These are phyloP conservation scores for Thrips palmi DNA, from an alignment of 1,140 invertebrate genomes.

Conservation along the genomic window DNA sequence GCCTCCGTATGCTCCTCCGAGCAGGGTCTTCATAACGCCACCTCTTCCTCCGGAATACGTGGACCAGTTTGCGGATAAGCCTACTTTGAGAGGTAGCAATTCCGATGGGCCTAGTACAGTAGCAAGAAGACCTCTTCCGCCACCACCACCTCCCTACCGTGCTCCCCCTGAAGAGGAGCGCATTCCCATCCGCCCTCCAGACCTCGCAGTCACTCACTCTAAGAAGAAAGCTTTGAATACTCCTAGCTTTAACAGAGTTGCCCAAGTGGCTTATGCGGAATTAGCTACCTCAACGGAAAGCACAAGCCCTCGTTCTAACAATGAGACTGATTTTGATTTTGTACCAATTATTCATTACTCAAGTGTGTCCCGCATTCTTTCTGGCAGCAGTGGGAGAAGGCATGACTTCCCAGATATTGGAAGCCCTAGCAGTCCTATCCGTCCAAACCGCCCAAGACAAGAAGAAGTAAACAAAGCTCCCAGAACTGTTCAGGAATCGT, in stretches of 20 bases:
- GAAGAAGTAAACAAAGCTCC: not conserved
- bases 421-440: not conserved
- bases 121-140: constrained; percentile 25
- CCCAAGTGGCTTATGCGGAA: constrained; percentile 16
- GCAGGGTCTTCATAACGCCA: constrained; percentile 54
- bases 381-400: constrained; percentile 58
- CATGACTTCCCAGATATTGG: constrained; percentile 29
- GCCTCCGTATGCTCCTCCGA: constrained; percentile 62
- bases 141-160: constrained; percentile 54
- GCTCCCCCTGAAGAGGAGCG: constrained; percentile 55
- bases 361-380: constrained; percentile 59
- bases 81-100: constrained; percentile 51
- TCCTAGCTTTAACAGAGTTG: constrained; percentile 26
- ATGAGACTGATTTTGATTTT: constrained; percentile 33
- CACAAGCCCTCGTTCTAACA: constrained; percentile 18
- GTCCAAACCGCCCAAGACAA: not conserved
- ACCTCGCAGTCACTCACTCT: constrained; percentile 25
- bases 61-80: constrained; percentile 67
- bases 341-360: constrained; percentile 40
- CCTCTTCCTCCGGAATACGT: constrained; percentile 48
- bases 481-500: not conserved
- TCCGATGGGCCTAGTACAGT: constrained; percentile 15
- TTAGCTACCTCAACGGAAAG: constrained; percentile 16
- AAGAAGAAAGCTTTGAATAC: constrained; percentile 55
- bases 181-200: constrained; percentile 52